Conservation (phyloP, 2,888 invertebrate species). For the Heliconius erato region DNA sequence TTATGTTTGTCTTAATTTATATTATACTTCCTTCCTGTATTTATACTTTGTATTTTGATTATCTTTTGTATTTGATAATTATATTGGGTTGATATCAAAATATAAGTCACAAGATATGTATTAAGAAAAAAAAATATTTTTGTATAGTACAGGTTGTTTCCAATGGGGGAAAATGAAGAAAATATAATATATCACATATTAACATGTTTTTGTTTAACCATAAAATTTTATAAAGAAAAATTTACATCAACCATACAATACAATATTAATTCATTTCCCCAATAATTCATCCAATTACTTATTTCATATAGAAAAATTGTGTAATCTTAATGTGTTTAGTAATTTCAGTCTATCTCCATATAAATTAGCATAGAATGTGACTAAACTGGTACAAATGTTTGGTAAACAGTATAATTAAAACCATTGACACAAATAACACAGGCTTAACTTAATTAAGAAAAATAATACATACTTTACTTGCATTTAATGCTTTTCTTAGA, state of each 20-base stretch:
- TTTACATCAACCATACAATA: neutral
- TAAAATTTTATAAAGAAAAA: no score
- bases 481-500: neutral
- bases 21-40: neutral
- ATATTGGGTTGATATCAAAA: no score
- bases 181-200: no score
- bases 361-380: constrained; percentile 50
- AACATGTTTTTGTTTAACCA: no score
- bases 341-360: constrained; percentile 30
- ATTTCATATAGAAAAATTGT: neutral
- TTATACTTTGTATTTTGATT: no score
- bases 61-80: no score
- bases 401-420: constrained; percentile 50
- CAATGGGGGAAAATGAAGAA: no score
- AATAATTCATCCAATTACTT: neutral
- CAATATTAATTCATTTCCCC: neutral
- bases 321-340: constrained; percentile 7
- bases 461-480: neutral
- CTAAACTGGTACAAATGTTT: constrained; percentile 50
- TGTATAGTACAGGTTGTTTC: no score
- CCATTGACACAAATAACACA: constrained; percentile 42
- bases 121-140: no score
- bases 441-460: constrained; percentile 37
- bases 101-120: no score
- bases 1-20: neutral